phyloP scores from a whole-genome alignment of 2,113 vertebrate species.

The Sardina pilchardus region DNA sequence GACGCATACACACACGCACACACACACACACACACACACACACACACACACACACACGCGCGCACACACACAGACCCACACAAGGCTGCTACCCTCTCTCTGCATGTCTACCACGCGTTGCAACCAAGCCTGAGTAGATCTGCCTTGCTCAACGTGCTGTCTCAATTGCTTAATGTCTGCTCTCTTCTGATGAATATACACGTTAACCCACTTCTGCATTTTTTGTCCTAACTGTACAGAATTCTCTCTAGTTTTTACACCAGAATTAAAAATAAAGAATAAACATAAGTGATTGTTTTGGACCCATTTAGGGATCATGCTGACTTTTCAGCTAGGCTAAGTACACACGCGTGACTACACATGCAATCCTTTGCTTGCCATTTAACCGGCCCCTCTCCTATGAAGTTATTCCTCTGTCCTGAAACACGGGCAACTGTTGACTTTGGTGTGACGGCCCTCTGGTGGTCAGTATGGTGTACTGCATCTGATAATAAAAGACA shows the following conservation, averaged over 20 bases:
- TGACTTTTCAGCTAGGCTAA: background rate
- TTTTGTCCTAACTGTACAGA: background rate
- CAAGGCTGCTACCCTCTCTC: background rate
- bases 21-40: constrained; percentile 28
- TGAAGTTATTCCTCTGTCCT: background rate
- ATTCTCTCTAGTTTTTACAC: background rate
- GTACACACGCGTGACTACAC: background rate
- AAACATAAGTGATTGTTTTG: background rate
- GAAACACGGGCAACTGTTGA: background rate
- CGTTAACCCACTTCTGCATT: background rate
- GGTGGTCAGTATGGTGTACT: background rate
- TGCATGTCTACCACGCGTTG: background rate
- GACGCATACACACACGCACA: constrained; percentile 31
- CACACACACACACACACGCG: background rate
- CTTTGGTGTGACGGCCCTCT: background rate
- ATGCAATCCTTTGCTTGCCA: background rate
- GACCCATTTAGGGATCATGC: background rate
- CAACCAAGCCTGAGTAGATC: background rate
- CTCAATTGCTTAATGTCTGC: background rate
- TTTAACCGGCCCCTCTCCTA: background rate
- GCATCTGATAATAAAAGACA: background rate
- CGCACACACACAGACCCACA: background rate
- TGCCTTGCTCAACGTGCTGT: background rate
- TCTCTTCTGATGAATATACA: background rate
- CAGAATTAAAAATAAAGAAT: background rate